Evolutionary conservation across 2,113 vertebrate species (phyloP).

Genomic region (Prinia subflava): DNA sequence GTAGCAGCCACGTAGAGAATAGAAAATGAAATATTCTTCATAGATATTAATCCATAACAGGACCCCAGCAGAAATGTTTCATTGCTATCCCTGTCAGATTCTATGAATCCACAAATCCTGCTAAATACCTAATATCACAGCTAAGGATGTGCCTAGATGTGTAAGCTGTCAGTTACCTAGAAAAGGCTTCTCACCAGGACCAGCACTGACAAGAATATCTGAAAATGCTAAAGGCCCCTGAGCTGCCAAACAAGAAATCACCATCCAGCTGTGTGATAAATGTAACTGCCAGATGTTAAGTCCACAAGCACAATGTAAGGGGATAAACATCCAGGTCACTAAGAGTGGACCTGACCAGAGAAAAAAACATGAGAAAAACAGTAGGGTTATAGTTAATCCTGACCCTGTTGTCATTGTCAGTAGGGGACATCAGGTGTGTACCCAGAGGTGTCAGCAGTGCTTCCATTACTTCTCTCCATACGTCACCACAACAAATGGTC

Average conservation of each 20-base stretch:
- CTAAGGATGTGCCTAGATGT: background rate
- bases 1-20: background rate
- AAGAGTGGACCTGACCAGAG: background rate
- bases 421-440: background rate
- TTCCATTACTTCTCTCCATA: background rate
- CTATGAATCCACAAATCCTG: conserved; percentile 18
- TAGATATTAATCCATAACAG: background rate
- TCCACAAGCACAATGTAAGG: background rate
- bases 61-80: background rate
- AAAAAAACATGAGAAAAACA: background rate
- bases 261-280: background rate
- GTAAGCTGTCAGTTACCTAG: background rate
- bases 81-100: background rate
- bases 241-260: background rate
- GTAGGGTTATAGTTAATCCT: background rate
- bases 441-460: background rate
- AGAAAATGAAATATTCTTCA: background rate
- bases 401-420: background rate
- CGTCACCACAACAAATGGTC: background rate
- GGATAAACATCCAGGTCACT: background rate
- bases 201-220: background rate
- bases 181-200: background rate
- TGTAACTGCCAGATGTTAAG: background rate
- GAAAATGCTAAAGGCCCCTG: background rate
- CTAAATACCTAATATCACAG: background rate